These are phyloP conservation scores for Microtus montanus DNA, from an alignment of 2,113 vertebrate genomes.

Conservation along the genomic window DNA sequence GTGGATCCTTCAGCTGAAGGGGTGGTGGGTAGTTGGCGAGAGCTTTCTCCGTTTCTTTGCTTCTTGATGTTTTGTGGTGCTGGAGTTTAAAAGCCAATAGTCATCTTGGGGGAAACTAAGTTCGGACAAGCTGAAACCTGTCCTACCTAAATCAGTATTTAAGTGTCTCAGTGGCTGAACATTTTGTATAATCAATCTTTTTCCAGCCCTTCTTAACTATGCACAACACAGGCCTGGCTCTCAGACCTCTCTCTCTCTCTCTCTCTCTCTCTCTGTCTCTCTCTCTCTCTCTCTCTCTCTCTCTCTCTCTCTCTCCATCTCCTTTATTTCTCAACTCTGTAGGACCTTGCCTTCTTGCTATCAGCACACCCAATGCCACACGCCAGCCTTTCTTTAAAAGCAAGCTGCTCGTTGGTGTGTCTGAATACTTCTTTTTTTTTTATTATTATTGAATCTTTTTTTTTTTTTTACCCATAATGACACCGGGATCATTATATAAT, in stretches of 20 bases:
- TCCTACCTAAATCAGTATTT: slow-evolving; percentile 92
- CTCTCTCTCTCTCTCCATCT: neutral
- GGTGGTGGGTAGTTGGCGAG: neutral
- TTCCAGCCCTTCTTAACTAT: slow-evolving; percentile 90
- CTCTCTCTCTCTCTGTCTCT: neutral
- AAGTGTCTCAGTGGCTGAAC: slow-evolving; percentile 90
- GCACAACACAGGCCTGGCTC: slow-evolving; percentile 84
- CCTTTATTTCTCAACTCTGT: slow-evolving; percentile 91
- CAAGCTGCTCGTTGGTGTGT: slow-evolving; percentile 91
- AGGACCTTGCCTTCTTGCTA: slow-evolving; percentile 86
- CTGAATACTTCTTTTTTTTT: slow-evolving; percentile 92
- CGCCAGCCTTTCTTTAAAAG: slow-evolving; percentile 90
- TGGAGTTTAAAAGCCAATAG: slow-evolving; percentile 84
- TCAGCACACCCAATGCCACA: slow-evolving; percentile 89
- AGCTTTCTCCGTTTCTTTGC: slow-evolving; percentile 68
- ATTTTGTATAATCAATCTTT: slow-evolving; percentile 95
- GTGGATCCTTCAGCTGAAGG: slow-evolving; percentile 72
- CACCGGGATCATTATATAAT: slow-evolving; percentile 99
- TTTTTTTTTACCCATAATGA: slow-evolving; percentile 95
- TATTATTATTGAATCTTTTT: slow-evolving; percentile 91
- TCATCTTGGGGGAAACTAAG: slow-evolving; percentile 85
- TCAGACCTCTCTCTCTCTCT: neutral
- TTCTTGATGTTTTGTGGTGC: slow-evolving; percentile 70
- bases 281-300: neutral
- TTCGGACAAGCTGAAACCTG: slow-evolving; percentile 88